A percentile compares a stretch with the other conserved stretches of the same genome.
phyloP scores from a whole-genome alignment of 2,888 invertebrate genomes.

The Iselma pallidipennis region DNA sequence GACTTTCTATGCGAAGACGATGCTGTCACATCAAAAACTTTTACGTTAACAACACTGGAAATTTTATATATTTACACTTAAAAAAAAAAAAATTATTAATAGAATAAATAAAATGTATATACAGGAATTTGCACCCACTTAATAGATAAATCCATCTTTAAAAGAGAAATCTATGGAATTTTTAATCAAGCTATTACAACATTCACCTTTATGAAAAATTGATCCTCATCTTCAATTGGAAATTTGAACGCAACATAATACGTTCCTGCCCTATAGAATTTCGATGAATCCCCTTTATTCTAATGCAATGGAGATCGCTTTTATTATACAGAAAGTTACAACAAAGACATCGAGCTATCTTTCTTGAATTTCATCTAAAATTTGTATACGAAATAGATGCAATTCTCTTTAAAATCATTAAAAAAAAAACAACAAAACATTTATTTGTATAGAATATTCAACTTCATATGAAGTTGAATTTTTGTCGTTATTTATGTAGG shows the following conservation, averaged over 20 bases:
- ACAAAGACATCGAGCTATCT: not conserved
- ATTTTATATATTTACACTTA: not conserved
- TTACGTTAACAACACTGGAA: not conserved
- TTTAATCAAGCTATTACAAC: not conserved
- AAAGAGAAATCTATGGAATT: not conserved
- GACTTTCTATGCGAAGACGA: conserved; percentile 41
- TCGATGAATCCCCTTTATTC: not conserved
- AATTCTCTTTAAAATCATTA: too few species aligned
- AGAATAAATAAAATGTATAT: not conserved
- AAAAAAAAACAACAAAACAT: too few species aligned
- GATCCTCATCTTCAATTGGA: not conserved
- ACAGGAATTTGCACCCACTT: not conserved
- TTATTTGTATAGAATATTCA: too few species aligned
- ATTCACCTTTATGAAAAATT: not conserved
- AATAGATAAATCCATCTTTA: not conserved
- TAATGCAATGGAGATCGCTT: not conserved
- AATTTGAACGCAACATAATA: not conserved
- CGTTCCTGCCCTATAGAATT: not conserved
- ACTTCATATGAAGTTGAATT: too few species aligned
- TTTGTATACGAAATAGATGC: not conserved
- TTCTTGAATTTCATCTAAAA: not conserved
- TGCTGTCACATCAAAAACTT: not conserved
- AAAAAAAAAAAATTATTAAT: not conserved
- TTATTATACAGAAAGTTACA: not conserved
- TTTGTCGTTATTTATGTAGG: not conserved